phyloP scores from a whole-genome alignment of 2,113 vertebrate species.

The Notothenia rossii region DNA sequence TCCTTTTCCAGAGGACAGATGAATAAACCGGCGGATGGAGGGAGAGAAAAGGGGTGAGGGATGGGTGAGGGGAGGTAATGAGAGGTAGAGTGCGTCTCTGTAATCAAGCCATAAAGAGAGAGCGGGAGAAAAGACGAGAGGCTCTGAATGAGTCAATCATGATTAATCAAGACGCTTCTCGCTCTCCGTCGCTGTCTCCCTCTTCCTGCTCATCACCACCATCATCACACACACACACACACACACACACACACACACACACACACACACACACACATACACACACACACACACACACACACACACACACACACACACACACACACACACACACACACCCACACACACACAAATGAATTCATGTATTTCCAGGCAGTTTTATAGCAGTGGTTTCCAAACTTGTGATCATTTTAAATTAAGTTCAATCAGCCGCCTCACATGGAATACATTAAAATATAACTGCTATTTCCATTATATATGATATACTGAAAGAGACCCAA shows the following conservation, averaged over 20 bases:
- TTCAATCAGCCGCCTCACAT: background rate
- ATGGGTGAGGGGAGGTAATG: constrained; percentile 58
- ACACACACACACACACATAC: no score
- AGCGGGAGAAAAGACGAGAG: constrained; percentile 66
- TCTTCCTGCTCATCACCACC: constrained; percentile 28
- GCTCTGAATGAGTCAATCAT: constrained; percentile 85
- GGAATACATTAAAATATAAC: background rate
- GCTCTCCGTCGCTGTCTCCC: constrained; percentile 40
- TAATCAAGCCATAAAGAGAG: constrained; percentile 78
- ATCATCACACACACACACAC: no score
- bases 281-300: no score
- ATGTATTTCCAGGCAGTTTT: constrained; percentile 14
- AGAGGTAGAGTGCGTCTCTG: constrained; percentile 70
- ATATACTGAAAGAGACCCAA: no score
- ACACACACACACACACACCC: no score
- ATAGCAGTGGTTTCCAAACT: background rate
- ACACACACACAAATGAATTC: no score
- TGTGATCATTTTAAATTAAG: background rate
- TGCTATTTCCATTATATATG: no score
- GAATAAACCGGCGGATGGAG: constrained; percentile 67
- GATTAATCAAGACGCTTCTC: constrained; percentile 83
- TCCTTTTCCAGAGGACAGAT: constrained; percentile 71
- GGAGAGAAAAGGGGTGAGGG: constrained; percentile 38
- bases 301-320: no score
- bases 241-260: no score